Evolutionary conservation across 2,797 vertebrate genomes (phyloP).

Genomic region (Sarcoramphus papa): DNA sequence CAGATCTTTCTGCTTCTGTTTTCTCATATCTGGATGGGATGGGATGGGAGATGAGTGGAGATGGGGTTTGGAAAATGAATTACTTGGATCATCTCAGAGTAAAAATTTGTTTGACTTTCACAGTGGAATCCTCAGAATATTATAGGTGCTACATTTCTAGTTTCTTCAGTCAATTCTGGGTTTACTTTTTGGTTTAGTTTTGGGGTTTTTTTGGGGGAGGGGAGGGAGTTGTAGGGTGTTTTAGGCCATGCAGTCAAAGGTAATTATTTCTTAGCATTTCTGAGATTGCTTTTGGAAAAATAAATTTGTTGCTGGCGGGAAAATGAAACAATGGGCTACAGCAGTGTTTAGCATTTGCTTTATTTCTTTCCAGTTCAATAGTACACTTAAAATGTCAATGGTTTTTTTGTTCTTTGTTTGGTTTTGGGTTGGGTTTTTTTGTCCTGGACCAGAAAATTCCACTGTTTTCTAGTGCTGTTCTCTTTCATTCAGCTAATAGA

Average conservation of each 20-base stretch:
- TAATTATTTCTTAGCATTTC: neutral
- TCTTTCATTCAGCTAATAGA: neutral
- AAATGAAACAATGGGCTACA: neutral
- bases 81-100: neutral
- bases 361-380: neutral
- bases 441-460: neutral
- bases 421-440: neutral
- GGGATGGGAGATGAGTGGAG: neutral
- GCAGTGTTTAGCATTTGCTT: neutral
- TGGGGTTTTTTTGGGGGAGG: fast-evolving
- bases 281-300: neutral
- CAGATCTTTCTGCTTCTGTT: neutral
- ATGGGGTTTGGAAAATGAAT: neutral
- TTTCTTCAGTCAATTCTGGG: neutral
- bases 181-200: neutral
- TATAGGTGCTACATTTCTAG: neutral
- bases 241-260: neutral
- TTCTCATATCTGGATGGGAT: neutral
- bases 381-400: neutral
- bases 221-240: neutral
- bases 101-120: neutral
- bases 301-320: neutral
- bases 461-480: neutral
- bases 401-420: too few species aligned
- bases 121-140: neutral